A percentile compares a stretch with the other conserved stretches of the same genome.
phyloP scores from a whole-genome alignment of 2,797 vertebrate genomes.

The Melopsittacus undulatus region DNA sequence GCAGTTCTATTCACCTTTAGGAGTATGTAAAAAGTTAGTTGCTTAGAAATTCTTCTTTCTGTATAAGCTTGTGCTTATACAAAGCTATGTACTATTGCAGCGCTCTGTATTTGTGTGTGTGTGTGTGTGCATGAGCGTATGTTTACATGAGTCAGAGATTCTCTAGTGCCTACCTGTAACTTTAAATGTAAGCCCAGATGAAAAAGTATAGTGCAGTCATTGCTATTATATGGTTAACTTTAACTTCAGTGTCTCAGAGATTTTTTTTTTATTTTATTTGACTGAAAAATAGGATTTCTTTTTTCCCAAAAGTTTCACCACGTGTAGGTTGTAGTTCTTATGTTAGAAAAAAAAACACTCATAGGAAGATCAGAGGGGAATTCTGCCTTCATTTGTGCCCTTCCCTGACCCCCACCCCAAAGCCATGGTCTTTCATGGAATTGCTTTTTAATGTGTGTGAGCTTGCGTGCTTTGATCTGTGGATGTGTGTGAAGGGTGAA shows the following conservation, averaged over 20 bases:
- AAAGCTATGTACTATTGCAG: accelerated
- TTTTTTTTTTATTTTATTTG: background rate
- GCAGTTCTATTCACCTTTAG: background rate
- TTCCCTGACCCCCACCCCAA: background rate
- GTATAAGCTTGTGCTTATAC: background rate
- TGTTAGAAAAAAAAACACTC: background rate
- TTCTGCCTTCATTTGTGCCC: background rate
- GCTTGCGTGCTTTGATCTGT: background rate
- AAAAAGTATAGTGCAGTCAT: background rate
- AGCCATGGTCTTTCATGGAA: background rate
- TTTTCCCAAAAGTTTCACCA: background rate
- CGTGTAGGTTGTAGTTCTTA: background rate
- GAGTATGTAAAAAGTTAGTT: background rate
- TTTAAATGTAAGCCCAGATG: background rate
- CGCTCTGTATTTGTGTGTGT: background rate
- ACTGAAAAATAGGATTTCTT: background rate
- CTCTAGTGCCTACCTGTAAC: background rate
- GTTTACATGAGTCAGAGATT: background rate
- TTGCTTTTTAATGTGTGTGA: background rate
- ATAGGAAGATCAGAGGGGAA: background rate
- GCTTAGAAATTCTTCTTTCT: background rate
- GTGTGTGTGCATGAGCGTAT: accelerated
- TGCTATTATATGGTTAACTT: background rate
- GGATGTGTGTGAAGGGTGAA: background rate
- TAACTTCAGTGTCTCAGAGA: background rate